phyloP scores from a whole-genome alignment of 2,113 vertebrate genomes.

The Nesoenas mayeri region DNA sequence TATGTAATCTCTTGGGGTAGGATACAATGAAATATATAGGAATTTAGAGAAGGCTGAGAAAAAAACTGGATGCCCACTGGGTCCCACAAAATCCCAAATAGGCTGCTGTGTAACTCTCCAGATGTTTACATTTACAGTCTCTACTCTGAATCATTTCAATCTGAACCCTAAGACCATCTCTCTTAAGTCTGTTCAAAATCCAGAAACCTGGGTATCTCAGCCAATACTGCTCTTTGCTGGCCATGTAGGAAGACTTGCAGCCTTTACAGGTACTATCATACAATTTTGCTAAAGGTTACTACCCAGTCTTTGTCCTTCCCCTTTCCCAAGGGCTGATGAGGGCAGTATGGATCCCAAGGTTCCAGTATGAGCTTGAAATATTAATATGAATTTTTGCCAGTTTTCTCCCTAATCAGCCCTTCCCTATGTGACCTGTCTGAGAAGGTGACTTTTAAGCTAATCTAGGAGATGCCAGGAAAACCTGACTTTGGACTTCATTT shows the following conservation, averaged over 20 bases:
- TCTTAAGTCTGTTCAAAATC: not conserved
- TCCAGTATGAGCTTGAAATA: not conserved
- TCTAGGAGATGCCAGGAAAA: not conserved
- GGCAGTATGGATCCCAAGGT: rapidly evolving
- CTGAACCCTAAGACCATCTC: not conserved
- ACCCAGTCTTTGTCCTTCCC: not conserved
- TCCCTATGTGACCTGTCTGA: not conserved
- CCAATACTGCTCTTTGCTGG: not conserved
- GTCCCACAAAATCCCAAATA: not conserved
- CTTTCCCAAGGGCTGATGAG: not conserved
- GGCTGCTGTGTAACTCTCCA: not conserved
- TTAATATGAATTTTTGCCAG: not conserved
- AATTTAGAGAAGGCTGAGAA: not conserved
- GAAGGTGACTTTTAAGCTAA: not conserved
- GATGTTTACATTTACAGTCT: not conserved
- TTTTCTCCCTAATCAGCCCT: not conserved
- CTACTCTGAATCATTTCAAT: not conserved
- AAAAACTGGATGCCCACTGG: not conserved
- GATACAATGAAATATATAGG: not conserved
- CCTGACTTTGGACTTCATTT: not conserved
- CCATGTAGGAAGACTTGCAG: not conserved
- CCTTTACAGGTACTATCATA: rapidly evolving
- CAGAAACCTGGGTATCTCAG: not conserved
- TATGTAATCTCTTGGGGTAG: not conserved
- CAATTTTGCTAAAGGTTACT: not conserved